Base-by-base conservation (phyloP, 2,888 invertebrate species). In the Gryllus longicercus region DNA sequence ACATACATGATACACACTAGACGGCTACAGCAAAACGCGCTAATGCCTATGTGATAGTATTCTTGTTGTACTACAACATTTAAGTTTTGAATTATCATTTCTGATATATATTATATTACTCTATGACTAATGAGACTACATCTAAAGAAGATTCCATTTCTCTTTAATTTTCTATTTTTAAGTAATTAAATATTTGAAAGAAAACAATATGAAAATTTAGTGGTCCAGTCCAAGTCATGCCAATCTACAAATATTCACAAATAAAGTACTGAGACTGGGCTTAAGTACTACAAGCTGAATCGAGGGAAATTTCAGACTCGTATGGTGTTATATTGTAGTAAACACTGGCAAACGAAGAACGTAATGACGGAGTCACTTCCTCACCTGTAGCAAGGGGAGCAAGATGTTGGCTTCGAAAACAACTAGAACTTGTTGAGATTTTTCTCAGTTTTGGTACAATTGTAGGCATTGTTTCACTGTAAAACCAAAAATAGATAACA, bases 341-440 rank as follows among this genome's bases (percentile, higher is more conserved):
- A 76, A 84, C 84, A 82, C 85, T 84, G 80, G 84, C 83, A 81
- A 84, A 84, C 1, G 85, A 85, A 12, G 86, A 86, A 78, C 85
- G 83, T 23, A 86, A 83, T 3, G 86, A 86, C 49, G 85, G 85
- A 11, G 85, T 85, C 76, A 85, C 82, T 79, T 85, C 85, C 81
- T 86, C 86, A 50, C 83, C 84, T 50, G 83, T 82, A 16, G 86
- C 86, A 76, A 86, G 83, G 1, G 86, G 86, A 63, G 86, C 86
- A 75, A 79, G 78, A 14, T 79, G 79, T 21, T 80, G 78, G 16
- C 75, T 38, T 11, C 75, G 63, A 25, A 79, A 79, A 25, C 80
- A 80, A 74, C 76, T 76, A 23, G 80, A 78, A 63, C 81, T 75
- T 12, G 81, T 79, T 21, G 82, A 82, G n/a, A 81, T 80, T 74